Percentiles rank a stretch among this genome's conserved stretches.
phyloP scores from a whole-genome alignment of 2,797 vertebrate species.

The Hipposideros larvatus region DNA sequence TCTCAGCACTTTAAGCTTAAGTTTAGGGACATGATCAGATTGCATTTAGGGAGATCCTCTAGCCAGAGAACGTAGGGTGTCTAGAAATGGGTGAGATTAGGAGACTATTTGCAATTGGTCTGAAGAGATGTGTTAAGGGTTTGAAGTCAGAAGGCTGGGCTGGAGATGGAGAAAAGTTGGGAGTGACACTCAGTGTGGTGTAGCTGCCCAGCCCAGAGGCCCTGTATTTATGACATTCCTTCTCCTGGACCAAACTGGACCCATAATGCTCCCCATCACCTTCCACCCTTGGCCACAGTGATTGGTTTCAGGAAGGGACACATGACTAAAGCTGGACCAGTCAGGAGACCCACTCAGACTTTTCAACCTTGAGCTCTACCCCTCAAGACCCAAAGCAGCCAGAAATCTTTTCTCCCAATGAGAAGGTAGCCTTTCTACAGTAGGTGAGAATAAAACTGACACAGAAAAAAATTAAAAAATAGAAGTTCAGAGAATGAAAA shows the following conservation, averaged over 20 bases:
- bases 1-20: neutral
- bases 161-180: neutral
- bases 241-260: neutral
- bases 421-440: neutral
- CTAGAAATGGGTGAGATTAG: neutral
- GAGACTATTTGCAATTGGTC: neutral
- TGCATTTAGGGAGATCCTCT: neutral
- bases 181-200: fast-evolving
- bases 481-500: neutral
- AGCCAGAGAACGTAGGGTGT: neutral
- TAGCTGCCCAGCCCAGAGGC: neutral
- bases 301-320: neutral
- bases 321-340: neutral
- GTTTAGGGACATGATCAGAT: neutral
- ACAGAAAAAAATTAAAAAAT: neutral
- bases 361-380: neutral
- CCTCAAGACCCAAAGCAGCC: neutral
- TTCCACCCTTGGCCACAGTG: neutral
- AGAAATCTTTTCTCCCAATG: neutral
- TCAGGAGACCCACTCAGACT: neutral
- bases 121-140: neutral
- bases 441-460: neutral
- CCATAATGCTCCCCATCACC: neutral
- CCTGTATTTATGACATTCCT: neutral
- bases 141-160: neutral